A percentile compares a stretch with the other conserved stretches of the same genome.
Conservation (phyloP, 2,797 vertebrate species). For the Sebastolobus alascanus region DNA sequence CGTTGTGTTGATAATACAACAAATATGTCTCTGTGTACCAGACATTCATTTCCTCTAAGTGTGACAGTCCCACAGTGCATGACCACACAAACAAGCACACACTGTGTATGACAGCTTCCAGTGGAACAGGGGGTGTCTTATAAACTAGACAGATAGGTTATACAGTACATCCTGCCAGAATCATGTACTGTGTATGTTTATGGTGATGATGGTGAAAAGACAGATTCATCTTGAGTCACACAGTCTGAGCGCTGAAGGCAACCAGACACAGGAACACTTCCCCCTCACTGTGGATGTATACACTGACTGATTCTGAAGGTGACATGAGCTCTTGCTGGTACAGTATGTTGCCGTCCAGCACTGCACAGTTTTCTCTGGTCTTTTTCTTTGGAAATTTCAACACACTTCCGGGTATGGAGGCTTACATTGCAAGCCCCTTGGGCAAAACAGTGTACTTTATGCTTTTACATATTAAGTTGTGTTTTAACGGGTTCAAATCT, state of each 20-base stretch:
- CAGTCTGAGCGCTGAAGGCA: conserved; percentile 13
- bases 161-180: conserved; percentile 21
- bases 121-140: conserved; percentile 9
- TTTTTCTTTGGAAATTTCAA: neutral
- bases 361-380: neutral
- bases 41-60: conserved; percentile 2
- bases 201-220: conserved; percentile 20
- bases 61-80: neutral
- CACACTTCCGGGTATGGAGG: neutral
- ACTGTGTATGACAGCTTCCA: neutral
- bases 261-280: neutral
- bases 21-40: neutral
- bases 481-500: neutral
- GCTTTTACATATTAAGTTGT: neutral
- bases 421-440: neutral
- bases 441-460: too few species aligned
- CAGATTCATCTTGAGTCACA: neutral
- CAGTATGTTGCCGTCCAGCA: neutral
- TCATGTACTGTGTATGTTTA: conserved; percentile 16
- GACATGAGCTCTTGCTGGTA: neutral
- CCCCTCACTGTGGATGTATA: neutral
- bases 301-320: neutral
- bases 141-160: neutral
- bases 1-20: conserved; percentile 3
- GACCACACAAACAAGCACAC: neutral